Base-by-base conservation (phyloP, 2,888 invertebrate genomes). In the Scaptomyza caliginosa region DNA sequence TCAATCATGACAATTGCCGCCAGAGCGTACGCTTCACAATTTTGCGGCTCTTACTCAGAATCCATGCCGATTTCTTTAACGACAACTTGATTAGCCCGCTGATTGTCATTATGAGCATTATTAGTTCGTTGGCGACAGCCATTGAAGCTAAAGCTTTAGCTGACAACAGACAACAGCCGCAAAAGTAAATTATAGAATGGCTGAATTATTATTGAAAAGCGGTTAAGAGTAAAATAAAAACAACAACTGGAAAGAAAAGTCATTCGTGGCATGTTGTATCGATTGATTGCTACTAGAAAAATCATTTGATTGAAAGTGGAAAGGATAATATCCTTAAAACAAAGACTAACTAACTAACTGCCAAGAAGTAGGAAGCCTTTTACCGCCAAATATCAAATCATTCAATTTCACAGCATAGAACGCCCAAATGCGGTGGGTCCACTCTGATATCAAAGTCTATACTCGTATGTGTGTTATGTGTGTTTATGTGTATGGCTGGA, bases 1-100 rank as follows among this genome's bases (percentile, higher is more conserved):
- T 19, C 72, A 73, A 74, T 81, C 67, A 82, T 65, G 67, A 73
- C 58, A 66, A 79, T 82, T 74, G 78, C 60, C 48, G 55, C 28
- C 40, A 43, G 34, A 36, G 48, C 48, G 60, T 50, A 71, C 57
- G 50, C 65, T 62, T 72, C 56, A 68, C 68, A 24, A 66, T 66
- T 69, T 67, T 59, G 62, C 64, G 48, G 51, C 58, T 60, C 54
- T 79, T 86, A 87, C 76, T 59, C 67, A 88, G 88, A 88, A 86
- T 83, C 73, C 56, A 86, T 82, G 66, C 56, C 84, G 88, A 81
- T 81, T 81, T 81, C 81, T 83, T 79, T 79, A 88, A 75, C 77
- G 67, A 82, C 85, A 79, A 75, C 83, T 83, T 86, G 88, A 75
- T 86, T 79, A 86, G 88, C 26, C 63, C 67, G 67, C 46, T 40